These are phyloP conservation scores for Calliopum simillimum DNA, from an alignment of 2,888 invertebrate species.

Conservation along the genomic window DNA sequence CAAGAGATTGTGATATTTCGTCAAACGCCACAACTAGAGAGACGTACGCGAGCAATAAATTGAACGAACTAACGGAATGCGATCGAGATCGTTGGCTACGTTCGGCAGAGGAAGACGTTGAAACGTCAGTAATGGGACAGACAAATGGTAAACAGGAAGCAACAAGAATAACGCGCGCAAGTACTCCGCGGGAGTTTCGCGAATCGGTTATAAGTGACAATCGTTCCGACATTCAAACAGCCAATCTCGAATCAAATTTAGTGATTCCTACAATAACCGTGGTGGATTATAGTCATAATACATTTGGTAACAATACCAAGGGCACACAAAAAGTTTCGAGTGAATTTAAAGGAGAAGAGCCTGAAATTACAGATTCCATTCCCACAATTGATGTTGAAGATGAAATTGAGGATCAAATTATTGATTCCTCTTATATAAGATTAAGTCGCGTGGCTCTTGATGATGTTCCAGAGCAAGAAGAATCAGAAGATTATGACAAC, in stretches of 20 bases:
- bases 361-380: conserved; percentile 34
- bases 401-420: conserved; percentile 33
- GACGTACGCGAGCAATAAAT: conserved; percentile 44
- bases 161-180: conserved; percentile 45
- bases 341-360: conserved; percentile 52
- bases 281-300: conserved; percentile 56
- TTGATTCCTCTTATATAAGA: conserved; percentile 43
- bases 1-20: background rate
- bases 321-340: conserved; percentile 57
- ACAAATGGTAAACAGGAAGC: conserved; percentile 56
- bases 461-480: conserved; percentile 59
- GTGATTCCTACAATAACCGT: conserved; percentile 62
- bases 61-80: conserved; percentile 52
- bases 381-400: conserved; percentile 36
- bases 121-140: conserved; percentile 55
- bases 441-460: conserved; percentile 57
- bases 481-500: conserved; percentile 51
- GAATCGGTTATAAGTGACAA: conserved; percentile 51
- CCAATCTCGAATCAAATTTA: conserved; percentile 34
- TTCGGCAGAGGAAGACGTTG: conserved; percentile 44
- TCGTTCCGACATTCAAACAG: conserved; percentile 20
- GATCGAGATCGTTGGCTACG: conserved; percentile 51
- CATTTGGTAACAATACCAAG: conserved; percentile 44
- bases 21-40: conserved; percentile 36
- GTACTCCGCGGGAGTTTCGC: conserved; percentile 56